Percentiles rank a stretch among this genome's conserved stretches.
Conservation (phyloP, 2,797 vertebrate genomes). For the Macrochelys suwanniensis region DNA sequence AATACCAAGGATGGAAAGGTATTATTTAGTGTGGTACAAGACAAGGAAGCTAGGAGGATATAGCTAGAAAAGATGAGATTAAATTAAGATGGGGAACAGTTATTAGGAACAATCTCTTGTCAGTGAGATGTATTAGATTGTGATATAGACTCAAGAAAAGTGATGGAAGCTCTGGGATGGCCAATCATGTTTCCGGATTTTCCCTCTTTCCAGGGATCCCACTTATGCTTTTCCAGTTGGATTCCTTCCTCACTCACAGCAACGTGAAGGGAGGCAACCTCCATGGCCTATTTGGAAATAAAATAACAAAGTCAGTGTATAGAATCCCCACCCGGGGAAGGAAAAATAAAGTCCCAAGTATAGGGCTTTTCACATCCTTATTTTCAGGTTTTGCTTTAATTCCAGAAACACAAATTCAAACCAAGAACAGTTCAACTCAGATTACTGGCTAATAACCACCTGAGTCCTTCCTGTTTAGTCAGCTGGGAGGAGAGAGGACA, state of each 20-base stretch:
- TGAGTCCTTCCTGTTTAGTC: no score
- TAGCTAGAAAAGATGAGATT: not conserved
- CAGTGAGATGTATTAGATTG: not conserved
- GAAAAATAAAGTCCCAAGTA: not conserved
- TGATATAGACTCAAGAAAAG: no score
- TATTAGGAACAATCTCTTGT: not conserved
- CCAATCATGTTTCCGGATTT: not conserved
- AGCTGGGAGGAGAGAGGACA: no score
- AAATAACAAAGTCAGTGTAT: not conserved
- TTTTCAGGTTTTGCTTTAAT: not conserved
- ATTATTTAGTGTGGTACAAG: not conserved
- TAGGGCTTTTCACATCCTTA: not conserved
- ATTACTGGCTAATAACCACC: no score
- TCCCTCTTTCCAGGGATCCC: not conserved
- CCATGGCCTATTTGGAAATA: not conserved
- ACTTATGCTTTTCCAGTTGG: not conserved
- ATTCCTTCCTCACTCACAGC: not conserved
- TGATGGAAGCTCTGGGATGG: not conserved
- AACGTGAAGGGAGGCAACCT: not conserved
- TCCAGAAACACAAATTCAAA: not conserved
- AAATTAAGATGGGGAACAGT: not conserved
- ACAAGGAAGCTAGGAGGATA: not conserved
- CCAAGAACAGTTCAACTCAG: not conserved
- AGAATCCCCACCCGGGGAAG: not conserved
- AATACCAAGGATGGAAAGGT: not conserved